Evolutionary conservation across 35 echinoderm and acorn worm species (phyloP).

Genomic region (Heliocidaris erythrogramma): DNA sequence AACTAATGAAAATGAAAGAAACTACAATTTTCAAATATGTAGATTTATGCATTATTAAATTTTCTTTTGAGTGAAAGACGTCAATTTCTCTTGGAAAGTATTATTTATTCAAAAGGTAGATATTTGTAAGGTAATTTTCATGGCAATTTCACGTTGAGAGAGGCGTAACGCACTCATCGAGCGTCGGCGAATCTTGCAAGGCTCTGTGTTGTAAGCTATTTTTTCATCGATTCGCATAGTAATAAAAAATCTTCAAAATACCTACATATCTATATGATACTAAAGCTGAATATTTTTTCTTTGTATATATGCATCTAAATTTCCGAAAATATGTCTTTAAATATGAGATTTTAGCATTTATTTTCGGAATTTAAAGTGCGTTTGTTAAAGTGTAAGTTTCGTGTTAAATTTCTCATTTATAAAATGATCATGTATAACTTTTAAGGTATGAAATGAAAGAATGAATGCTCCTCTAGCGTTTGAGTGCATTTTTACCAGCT

Average conservation of each 20-base stretch:
- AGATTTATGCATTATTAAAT: background rate
- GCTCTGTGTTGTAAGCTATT: slow-evolving; percentile 16
- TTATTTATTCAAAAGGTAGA: background rate
- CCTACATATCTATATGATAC: background rate
- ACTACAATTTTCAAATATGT: background rate
- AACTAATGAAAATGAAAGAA: background rate
- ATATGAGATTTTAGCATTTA: background rate
- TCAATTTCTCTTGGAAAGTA: background rate
- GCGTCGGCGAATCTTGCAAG: background rate
- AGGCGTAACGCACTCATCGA: background rate
- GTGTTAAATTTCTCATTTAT: background rate
- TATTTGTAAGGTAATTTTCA: background rate
- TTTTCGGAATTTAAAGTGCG: background rate
- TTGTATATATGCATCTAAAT: background rate
- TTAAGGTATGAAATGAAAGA: background rate
- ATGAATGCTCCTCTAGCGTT: background rate
- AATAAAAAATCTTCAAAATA: background rate
- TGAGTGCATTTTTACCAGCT: background rate
- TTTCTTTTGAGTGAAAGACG: background rate
- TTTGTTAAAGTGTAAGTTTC: background rate
- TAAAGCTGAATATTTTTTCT: background rate
- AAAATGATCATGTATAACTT: background rate
- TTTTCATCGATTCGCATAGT: background rate
- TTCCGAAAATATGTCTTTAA: background rate
- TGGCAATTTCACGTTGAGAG: background rate